Conservation (phyloP, 2,888 invertebrate species). For the Leptura quadrifasciata region DNA sequence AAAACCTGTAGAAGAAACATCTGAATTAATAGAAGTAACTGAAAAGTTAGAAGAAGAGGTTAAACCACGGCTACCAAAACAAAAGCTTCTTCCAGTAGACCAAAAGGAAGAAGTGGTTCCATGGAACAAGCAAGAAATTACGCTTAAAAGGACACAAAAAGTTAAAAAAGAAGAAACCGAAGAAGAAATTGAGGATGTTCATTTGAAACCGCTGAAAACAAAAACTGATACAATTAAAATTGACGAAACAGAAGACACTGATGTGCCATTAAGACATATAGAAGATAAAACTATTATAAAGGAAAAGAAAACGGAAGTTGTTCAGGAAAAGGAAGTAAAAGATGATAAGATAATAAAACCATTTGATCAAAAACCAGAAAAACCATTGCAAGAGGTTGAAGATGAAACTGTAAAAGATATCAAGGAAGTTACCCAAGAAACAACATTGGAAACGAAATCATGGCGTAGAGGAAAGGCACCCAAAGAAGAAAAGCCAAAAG, state of each 20-base stretch:
- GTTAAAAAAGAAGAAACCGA: conserved; percentile 70
- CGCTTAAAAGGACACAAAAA: conserved; percentile 73
- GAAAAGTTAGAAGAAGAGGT: conserved; percentile 29
- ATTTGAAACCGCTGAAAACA: conserved; percentile 52
- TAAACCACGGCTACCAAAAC: conserved; percentile 30
- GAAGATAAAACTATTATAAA: neutral
- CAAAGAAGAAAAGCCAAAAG: conserved; percentile 56
- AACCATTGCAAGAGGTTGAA: conserved; percentile 48
- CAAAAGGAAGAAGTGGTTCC: conserved; percentile 68
- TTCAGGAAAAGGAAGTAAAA: neutral
- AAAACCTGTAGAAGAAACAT: conserved; percentile 21
- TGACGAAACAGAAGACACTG: conserved; percentile 72
- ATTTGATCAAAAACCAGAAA: conserved; percentile 38
- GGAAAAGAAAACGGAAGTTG: conserved; percentile 62
- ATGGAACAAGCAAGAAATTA: conserved; percentile 80
- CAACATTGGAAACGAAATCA: conserved; percentile 62
- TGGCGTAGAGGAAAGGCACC: conserved; percentile 32
- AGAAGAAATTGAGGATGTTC: conserved; percentile 57
- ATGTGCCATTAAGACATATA: conserved; percentile 53
- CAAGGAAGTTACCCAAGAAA: conserved; percentile 54
- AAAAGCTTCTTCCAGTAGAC: conserved; percentile 67
- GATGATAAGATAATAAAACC: neutral
- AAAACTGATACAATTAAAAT: conserved; percentile 71
- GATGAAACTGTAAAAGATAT: conserved; percentile 36
- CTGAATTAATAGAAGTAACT: conserved; percentile 15